Evolutionary conservation across 2,113 vertebrate species (phyloP), one percentile per base, ranked within the genome.

Genomic region (Tiliqua scincoides): DNA sequence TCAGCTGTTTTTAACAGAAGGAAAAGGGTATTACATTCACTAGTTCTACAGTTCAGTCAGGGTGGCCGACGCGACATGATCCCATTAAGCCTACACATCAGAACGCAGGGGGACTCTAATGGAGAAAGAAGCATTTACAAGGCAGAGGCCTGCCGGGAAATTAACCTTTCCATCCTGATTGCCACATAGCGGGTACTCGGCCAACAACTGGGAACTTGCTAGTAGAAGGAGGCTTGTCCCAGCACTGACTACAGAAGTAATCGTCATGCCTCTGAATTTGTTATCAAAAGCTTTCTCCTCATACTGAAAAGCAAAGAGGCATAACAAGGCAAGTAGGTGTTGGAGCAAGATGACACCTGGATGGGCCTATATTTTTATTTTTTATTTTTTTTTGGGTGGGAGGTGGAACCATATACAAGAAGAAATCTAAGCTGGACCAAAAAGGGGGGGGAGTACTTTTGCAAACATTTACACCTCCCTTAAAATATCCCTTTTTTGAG

Each of bases 51-150:
- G 52, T 67, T 76, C 61, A 67, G 73, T 30, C 43, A 54, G 40
- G 25, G n/a, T 84, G 62, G 23, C 43, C 62, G 65, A 76, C 40
- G 61, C 83, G 37, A 70, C 72, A 57, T 54, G 43, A 84, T 75
- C 61, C 40, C 40, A 84, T 63, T 75, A 84, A 76, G 43, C 23
- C 62, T 79, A 43, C 25, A 43, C 27, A 63, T 63, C 61, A 48
- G 61, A 63, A 79, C 63, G 59, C 54, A 62, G 35, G 76, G 23
- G 57, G 67, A 12, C 35, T 62, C 30, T 43, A 67, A 65, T 32
- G 59, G 37, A 65, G 40, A 63, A 75, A 75, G 57, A 52, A 74
- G 37, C 71, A 74, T 74, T 74, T 84, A 74, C 82, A 84, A 84
- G 57, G 21, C 59, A 74, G 82, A 40, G 35, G 71, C 40, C 7